These are phyloP conservation scores for Cyprinella venusta DNA, from an alignment of 2,797 vertebrate species.

Conservation along the genomic window DNA sequence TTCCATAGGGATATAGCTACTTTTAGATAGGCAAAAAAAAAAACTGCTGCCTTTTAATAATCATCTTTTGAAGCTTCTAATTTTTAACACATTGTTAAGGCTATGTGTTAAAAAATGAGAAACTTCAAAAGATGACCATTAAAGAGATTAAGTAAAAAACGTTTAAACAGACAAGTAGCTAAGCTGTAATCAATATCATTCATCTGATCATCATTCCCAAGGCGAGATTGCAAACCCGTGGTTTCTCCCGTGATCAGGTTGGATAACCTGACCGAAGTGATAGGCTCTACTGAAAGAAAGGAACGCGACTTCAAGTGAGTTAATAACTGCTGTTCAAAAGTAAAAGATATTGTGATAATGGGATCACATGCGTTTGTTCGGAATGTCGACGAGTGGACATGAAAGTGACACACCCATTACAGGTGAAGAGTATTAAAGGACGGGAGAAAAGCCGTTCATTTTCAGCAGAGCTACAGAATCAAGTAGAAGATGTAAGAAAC, in stretches of 20 bases:
- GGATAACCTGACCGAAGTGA: not conserved
- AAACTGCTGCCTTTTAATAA: too few relatives aligned
- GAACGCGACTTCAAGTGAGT: not conserved
- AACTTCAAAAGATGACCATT: not conserved
- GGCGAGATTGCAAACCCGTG: not conserved
- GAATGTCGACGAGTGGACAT: not conserved
- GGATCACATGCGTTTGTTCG: not conserved
- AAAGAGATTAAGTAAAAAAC: not conserved
- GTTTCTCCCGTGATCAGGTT: not conserved
- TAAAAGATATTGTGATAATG: not conserved
- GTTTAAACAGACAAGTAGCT: not conserved
- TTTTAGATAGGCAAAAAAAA: too few relatives aligned
- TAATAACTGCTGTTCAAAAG: not conserved
- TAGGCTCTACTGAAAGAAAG: not conserved
- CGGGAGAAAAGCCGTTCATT: not conserved
- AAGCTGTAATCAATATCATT: not conserved
- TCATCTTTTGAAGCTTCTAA: too few relatives aligned
- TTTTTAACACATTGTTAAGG: too few relatives aligned
- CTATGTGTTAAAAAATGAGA: not conserved
- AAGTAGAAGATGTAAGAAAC: not conserved
- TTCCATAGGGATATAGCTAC: too few relatives aligned
- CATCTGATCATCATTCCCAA: too few relatives aligned
- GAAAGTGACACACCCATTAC: conserved; percentile 4
- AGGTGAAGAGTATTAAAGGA: conserved; percentile 31
- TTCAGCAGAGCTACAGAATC: not conserved